phyloP scores from a whole-genome alignment of 1,140 invertebrate genomes.

The Rhopalosiphum maidis region DNA sequence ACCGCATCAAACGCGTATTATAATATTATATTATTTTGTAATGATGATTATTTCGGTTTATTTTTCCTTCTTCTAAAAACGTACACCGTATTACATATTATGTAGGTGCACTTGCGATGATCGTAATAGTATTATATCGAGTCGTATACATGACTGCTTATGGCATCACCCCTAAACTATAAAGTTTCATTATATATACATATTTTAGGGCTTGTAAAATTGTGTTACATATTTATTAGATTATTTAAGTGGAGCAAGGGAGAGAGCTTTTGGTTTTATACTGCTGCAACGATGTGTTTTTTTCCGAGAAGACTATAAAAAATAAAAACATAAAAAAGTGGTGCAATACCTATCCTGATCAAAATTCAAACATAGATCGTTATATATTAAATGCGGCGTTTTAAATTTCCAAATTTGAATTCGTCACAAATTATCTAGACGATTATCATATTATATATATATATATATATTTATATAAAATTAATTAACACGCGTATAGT shows the following conservation, averaged over 20 bases:
- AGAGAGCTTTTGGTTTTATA: neutral
- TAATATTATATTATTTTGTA: neutral
- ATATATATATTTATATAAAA: too few species aligned
- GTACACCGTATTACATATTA: neutral
- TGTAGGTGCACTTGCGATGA: neutral
- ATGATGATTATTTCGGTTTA: constrained; percentile 25
- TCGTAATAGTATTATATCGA: neutral
- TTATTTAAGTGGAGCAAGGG: neutral
- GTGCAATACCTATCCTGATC: neutral
- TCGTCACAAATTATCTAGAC: too few species aligned
- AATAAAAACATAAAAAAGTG: too few species aligned
- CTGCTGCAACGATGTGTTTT: neutral
- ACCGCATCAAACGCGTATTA: neutral
- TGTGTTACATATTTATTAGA: constrained; percentile 6
- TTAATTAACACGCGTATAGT: too few species aligned
- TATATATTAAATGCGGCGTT: neutral
- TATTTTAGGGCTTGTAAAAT: constrained; percentile 8
- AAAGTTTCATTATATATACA: constrained; percentile 18
- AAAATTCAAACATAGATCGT: neutral
- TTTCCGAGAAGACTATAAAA: neutral
- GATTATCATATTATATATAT: too few species aligned
- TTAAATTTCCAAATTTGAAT: neutral
- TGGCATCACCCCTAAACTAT: constrained; percentile 1
- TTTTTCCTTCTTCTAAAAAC: neutral
- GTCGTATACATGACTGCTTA: neutral